These are phyloP conservation scores for Muricea muricata DNA, from an alignment of 92 coral and sea anemone genomes.

Conservation along the genomic window DNA sequence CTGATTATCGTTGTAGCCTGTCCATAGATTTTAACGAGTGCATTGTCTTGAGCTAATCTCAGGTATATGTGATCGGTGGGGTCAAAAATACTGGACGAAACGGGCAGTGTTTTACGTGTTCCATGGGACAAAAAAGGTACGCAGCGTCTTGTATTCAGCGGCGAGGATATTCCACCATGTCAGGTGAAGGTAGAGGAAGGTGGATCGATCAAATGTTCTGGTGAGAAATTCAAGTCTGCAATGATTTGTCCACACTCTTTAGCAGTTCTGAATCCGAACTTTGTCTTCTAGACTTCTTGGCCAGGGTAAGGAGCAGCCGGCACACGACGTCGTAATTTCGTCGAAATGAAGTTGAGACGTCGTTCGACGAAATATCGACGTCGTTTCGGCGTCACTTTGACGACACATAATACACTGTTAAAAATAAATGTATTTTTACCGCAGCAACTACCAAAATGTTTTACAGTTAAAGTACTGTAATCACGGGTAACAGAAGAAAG, in stretches of 20 bases:
- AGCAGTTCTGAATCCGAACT: constrained; percentile 51
- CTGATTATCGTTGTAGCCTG: constrained; percentile 13
- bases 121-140: constrained; percentile 60
- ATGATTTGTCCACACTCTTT: no score
- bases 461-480: no score
- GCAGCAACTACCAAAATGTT: no score
- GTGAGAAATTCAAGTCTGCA: constrained; percentile 40
- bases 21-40: constrained; percentile 39
- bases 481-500: no score
- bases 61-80: constrained; percentile 53
- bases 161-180: constrained; percentile 38
- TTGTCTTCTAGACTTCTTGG: constrained; percentile 37
- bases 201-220: constrained; percentile 43
- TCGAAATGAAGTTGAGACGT: no score
- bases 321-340: no score
- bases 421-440: no score
- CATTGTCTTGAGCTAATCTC: constrained; percentile 48
- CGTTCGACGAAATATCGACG: no score
- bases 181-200: not conserved
- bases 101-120: constrained; percentile 24
- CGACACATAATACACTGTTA: no score
- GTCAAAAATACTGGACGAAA: constrained; percentile 44
- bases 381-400: no score
- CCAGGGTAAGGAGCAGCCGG: constrained; percentile 51
- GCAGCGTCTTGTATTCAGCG: constrained; percentile 52